These are phyloP conservation scores for Gadus chalcogrammus DNA, from an alignment of 2,113 vertebrate species.

Conservation along the genomic window DNA sequence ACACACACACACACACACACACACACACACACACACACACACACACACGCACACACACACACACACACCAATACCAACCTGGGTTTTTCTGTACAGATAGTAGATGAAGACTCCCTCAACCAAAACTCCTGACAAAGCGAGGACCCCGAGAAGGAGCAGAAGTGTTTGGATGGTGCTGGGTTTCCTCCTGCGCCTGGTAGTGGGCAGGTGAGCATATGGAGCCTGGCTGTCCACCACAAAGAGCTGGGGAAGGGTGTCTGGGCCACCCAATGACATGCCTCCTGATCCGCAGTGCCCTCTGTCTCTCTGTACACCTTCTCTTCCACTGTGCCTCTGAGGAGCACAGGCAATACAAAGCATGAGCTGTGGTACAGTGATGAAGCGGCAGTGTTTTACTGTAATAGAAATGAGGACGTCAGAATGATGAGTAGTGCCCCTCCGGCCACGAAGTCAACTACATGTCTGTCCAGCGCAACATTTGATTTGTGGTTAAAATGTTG, in stretches of 20 bases:
- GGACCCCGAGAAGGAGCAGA: slow-evolving; percentile 39
- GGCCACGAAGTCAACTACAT: no score
- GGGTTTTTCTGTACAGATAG: slow-evolving; percentile 39
- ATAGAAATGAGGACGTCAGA: no score
- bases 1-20: neutral
- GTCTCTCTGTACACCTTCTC: neutral
- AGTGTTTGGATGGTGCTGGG: slow-evolving; percentile 12
- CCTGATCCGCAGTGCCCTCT: slow-evolving; percentile 1
- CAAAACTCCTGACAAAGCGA: slow-evolving; percentile 52
- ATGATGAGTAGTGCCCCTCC: no score
- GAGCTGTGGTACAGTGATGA: neutral
- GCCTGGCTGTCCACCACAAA: slow-evolving; percentile 66
- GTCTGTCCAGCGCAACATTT: no score
- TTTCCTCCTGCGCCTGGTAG: slow-evolving; percentile 18
- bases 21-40: slow-evolving; percentile 6
- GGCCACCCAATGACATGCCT: slow-evolving; percentile 51
- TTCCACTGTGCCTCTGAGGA: neutral
- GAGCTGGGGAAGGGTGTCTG: slow-evolving; percentile 50
- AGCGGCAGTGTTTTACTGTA: no score
- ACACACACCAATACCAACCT: slow-evolving; percentile 47
- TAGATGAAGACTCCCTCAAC: slow-evolving; percentile 60
- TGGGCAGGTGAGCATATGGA: slow-evolving; percentile 9
- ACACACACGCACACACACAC: slow-evolving; percentile 18
- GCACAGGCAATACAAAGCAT: neutral
- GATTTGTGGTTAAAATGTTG: no score